Evolutionary conservation across 2,797 vertebrate genomes (phyloP), one percentile per base, ranked within the genome.

Genomic region (Microchirus variegatus): DNA sequence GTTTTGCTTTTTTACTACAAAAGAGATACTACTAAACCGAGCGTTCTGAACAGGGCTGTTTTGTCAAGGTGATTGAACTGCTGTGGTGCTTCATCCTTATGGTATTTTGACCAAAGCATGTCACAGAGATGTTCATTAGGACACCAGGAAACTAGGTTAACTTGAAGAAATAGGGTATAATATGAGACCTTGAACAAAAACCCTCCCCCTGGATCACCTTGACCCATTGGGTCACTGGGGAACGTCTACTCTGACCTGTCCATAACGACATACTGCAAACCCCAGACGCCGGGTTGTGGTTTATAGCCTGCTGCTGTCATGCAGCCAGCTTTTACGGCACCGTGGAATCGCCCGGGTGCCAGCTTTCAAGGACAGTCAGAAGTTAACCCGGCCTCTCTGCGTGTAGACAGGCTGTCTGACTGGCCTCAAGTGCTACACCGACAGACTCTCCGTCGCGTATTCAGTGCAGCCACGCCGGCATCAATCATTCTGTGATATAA

Each of bases 361-460:
- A 78, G 69, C 40, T 76, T 77, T 82, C 84, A 86, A 89, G 83
- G 86, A 60, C 78, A 69, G 55, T 53, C 50, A 52, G 55, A 75
- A 53, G 62, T 56, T 55, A 66, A 66, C 71, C 77, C 52, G 58
- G 47, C 57, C 63, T 67, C 61, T 69, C 61, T 60, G 53, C 63
- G 60, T 63, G 70, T 73, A 67, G 31, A 19, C 67, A 41, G 59
- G 10, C 57, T 43, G 64, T 66, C 43, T 70, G 78, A 78, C 61
- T 84, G 67, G 63, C 12, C 69, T 78, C 43, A 53, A 70, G 73
- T 63, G 45, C 63, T 48, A 26, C 1, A 67, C 66, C 59, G 36
- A 22, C 63, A 63, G 52, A 43, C 53, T 64, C 59, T 69, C 67
- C 17, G 9, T 57, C 59, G 70, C 72, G 48, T 63, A 68, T 81